Base-by-base conservation (phyloP, 2,113 vertebrate genomes). In the Amazona guildingii region DNA sequence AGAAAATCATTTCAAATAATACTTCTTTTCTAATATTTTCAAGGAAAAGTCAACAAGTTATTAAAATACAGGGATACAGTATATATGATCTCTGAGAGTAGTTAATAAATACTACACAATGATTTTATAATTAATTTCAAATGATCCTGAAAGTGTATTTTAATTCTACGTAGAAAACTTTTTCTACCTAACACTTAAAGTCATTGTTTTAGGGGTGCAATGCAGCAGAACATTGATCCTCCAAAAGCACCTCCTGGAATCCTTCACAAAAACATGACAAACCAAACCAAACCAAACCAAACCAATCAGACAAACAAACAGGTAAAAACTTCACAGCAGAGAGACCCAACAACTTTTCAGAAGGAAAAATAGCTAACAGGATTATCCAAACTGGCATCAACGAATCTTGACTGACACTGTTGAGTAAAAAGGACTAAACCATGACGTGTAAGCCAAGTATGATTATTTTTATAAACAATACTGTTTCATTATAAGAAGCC, bases 181-280 rank as follows among this genome's bases (percentile, higher is more conserved):
- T 39, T 52, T 57, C 4, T 51, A 59, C 17, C 5, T 39, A 39
- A 68, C 1, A 61, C 10, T 52, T 68, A 41, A 57, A 67, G 17
- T 2, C 3, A 35, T 44, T 46, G 7, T 21, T 83, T 76, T 33
- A 76, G 8, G 48, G 8, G 3, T 64, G 11, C 20, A 62, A 51
- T 46, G 27, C 21, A 66, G 3, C 23, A 81, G 19, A 10, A 37
- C 57, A 62, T 4, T 24, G 10, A 52, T 8, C 3, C 6, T 88
- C 10, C 9, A 74, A 37, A 74, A 70, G 2, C 24, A 55, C 2
- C 0, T 3, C 6, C 3, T 7, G 6, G 8, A 28, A 43, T 23
- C 13, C 9, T 68, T 48, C n/a, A 57, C 4, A 46, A 72, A 59
- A 67, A 13, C 8, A 77, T 27, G 3, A 51, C 1, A 24, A 73